A percentile compares a stretch with the other conserved stretches of the same genome.
phyloP scores from a whole-genome alignment of 2,797 vertebrate species.

The Melanotaenia pygmaea region DNA sequence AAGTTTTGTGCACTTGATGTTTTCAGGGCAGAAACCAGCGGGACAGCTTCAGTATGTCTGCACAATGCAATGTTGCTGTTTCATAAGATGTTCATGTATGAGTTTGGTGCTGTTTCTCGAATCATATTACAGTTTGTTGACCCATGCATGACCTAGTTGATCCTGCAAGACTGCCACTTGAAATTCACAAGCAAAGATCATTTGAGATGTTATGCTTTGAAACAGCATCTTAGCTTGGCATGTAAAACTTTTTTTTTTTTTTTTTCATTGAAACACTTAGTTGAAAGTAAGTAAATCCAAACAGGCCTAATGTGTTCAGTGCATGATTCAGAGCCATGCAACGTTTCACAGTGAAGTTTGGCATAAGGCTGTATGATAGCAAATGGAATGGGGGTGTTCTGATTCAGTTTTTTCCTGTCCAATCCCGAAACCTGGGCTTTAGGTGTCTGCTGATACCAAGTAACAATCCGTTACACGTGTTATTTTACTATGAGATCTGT shows the following conservation, averaged over 20 bases:
- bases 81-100: neutral
- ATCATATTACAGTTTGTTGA: neutral
- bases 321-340: too few species aligned
- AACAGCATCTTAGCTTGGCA: neutral
- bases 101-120: neutral
- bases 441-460: too few species aligned
- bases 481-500: too few species aligned
- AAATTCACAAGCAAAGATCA: neutral
- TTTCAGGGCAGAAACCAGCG: neutral
- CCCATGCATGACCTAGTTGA: neutral
- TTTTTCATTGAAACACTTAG: neutral
- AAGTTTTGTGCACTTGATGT: neutral
- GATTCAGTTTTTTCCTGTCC: too few species aligned
- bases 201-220: neutral
- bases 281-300: neutral
- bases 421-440: too few species aligned
- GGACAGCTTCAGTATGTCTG: neutral
- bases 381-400: too few species aligned
- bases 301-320: neutral
- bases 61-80: neutral
- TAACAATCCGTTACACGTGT: too few species aligned
- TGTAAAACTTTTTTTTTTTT: too few species aligned
- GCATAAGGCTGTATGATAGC: too few species aligned
- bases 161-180: neutral
- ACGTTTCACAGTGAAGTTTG: too few species aligned